phyloP scores from a whole-genome alignment of 2,888 invertebrate species.

The Sinelater perroti region DNA sequence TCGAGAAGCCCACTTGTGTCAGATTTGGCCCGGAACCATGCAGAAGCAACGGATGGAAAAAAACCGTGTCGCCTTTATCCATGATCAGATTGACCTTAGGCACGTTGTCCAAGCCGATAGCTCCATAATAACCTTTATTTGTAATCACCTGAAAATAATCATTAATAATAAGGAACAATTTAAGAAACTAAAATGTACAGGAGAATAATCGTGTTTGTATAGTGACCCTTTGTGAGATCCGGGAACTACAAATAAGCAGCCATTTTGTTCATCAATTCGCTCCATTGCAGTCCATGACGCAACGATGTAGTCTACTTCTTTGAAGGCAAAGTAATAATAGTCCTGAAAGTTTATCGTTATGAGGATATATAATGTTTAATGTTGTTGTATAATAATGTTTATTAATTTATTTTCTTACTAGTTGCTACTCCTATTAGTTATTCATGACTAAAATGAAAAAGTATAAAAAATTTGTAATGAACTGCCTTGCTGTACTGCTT shows the following conservation, averaged over 20 bases:
- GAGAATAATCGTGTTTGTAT: slow-evolving; percentile 75
- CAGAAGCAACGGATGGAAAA: slow-evolving; percentile 86
- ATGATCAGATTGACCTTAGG: slow-evolving; percentile 74
- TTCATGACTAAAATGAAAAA: too few species aligned
- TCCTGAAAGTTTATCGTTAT: too few species aligned
- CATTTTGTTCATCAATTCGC: slow-evolving; percentile 75
- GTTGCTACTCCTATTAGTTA: too few species aligned
- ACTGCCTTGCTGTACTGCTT: too few species aligned
- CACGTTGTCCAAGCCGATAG: slow-evolving; percentile 58
- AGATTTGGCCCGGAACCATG: slow-evolving; percentile 87
- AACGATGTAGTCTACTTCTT: slow-evolving; percentile 80
- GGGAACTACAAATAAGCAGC: slow-evolving; percentile 84
- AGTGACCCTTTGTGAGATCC: slow-evolving; percentile 74
- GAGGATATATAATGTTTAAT: too few species aligned
- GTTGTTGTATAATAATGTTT: too few species aligned
- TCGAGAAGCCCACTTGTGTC: slow-evolving; percentile 64
- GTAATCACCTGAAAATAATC: slow-evolving; percentile 57
- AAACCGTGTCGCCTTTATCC: slow-evolving; percentile 87
- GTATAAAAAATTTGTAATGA: too few species aligned
- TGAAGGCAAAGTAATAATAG: slow-evolving; percentile 86
- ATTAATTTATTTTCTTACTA: too few species aligned
- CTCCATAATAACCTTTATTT: slow-evolving; percentile 77
- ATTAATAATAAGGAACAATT: too few species aligned
- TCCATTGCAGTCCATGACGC: slow-evolving; percentile 93
- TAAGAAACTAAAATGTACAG: slow-evolving; percentile 63